These are phyloP conservation scores for Gouania willdenowi DNA, from an alignment of 2,797 vertebrate species.

Conservation along the genomic window DNA sequence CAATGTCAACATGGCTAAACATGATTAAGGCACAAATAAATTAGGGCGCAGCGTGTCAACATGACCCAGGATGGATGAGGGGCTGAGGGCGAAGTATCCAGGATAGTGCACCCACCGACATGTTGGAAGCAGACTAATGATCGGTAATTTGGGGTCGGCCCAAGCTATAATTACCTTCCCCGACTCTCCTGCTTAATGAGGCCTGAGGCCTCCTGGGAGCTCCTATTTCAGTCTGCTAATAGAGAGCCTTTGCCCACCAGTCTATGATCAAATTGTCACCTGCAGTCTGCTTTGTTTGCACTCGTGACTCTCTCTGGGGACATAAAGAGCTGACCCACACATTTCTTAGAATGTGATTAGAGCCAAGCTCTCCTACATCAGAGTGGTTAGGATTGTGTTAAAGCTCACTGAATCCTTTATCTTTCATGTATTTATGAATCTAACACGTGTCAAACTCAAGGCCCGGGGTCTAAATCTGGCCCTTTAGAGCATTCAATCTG, in stretches of 20 bases:
- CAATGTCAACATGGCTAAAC: slow-evolving; percentile 60
- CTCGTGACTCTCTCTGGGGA: slow-evolving; percentile 71
- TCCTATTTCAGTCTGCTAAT: slow-evolving; percentile 75
- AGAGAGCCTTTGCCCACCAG: slow-evolving; percentile 57
- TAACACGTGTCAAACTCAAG: no score
- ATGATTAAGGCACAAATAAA: slow-evolving; percentile 62
- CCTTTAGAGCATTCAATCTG: no score
- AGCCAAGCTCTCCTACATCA: slow-evolving; percentile 25
- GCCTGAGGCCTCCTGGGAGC: slow-evolving; percentile 67
- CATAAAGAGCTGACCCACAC: slow-evolving; percentile 63
- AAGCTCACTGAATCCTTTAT: no score
- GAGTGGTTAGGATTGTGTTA: not conserved
- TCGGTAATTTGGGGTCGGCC: slow-evolving; percentile 73
- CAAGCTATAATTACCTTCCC: slow-evolving; percentile 78
- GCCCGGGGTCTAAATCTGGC: no score
- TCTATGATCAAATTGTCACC: slow-evolving; percentile 72
- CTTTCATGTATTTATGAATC: no score
- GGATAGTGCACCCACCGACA: slow-evolving; percentile 42
- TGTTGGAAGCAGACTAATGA: slow-evolving; percentile 70
- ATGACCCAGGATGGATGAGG: slow-evolving; percentile 23
- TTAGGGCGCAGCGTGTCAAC: slow-evolving; percentile 51
- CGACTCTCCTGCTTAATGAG: slow-evolving; percentile 78
- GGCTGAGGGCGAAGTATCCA: slow-evolving; percentile 52
- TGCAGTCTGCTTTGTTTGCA: slow-evolving; percentile 56
- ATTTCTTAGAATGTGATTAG: slow-evolving; percentile 36